Evolutionary conservation across 2,113 vertebrate genomes (phyloP).

Genomic region (Hepsetus odoe): DNA sequence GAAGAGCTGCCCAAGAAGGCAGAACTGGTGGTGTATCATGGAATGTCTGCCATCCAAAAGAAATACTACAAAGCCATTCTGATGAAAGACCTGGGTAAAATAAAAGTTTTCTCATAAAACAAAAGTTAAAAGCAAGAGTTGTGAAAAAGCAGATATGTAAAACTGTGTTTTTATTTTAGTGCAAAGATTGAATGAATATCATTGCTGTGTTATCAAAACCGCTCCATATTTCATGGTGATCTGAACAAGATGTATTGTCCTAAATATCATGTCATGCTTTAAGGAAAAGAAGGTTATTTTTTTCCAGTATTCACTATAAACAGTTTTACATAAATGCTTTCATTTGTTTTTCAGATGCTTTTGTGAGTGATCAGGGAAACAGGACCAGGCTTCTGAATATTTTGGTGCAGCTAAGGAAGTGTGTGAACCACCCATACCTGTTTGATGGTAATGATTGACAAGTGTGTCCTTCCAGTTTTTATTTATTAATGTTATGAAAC

Average conservation of each 20-base stretch:
- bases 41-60: conserved; percentile 89
- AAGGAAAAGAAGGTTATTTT: too few species aligned
- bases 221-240: too few species aligned
- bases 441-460: conserved; percentile 82
- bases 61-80: conserved; percentile 89
- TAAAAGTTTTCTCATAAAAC: not conserved
- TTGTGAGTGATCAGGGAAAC: conserved; percentile 78
- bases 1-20: conserved; percentile 86
- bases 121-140: not conserved
- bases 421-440: conserved; percentile 89
- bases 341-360: conserved; percentile 78
- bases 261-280: too few species aligned
- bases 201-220: not conserved
- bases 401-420: conserved; percentile 90
- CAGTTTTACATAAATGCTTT: not conserved
- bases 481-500: not conserved
- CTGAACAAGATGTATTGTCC: too few species aligned
- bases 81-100: conserved; percentile 86
- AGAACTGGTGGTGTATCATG: conserved; percentile 89
- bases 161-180: not conserved
- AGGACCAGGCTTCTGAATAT: conserved; percentile 86
- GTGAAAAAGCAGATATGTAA: not conserved
- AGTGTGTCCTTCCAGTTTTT: not conserved
- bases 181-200: not conserved
- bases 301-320: too few species aligned